Evolutionary conservation across 1,140 invertebrate genomes (phyloP), one percentile per base, ranked within the genome.

Genomic region (Drosophila setifemur): DNA sequence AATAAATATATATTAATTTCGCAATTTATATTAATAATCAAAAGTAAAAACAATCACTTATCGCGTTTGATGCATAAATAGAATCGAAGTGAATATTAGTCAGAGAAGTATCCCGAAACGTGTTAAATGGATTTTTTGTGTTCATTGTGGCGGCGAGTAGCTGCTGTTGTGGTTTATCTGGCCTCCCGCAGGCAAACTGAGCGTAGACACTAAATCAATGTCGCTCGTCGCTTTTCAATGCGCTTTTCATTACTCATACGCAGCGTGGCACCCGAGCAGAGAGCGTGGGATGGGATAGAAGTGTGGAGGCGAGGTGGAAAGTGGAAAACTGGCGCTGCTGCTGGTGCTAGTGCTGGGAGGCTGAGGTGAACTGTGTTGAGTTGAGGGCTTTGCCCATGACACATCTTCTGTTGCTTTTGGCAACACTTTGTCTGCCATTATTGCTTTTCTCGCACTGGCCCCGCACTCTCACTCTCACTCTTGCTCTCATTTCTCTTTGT

Each of bases 201-300:
- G 68, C 61, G 37, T 35, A 67, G 82, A 52, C 70, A 83, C 82
- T 85, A 83, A 85, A 83, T 83, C 79, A 85, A 83, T 85, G 79
- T 83, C 81, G 54, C 18, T 85, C 42, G 64, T 54, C 64, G 74
- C 63, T 74, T 78, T 78, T 78, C 73, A 73, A 73, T 78, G 67
- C 58, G 50, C 16, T 77, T 75, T 83, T 55, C 61, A 83, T 83
- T 85, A 64, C 70, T 78, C 66, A 83, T 83, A 74, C 79, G 79
- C 63, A 68, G 78, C 73, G 57, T 76, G 40, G 48, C 42, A 53
- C 72, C 60, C n/a, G n/a, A n/a, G 2, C 18, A 14, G 40, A n/a
- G n/a, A 48, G 47, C 54, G 73, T 68, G 67, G 78, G 73, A 52
- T 58, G 73, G 39, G 4, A 21, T 31, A 9, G 23, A 19, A 28